phyloP scores from a whole-genome alignment of 2,113 vertebrate species.

The Leucopsar rothschildi region DNA sequence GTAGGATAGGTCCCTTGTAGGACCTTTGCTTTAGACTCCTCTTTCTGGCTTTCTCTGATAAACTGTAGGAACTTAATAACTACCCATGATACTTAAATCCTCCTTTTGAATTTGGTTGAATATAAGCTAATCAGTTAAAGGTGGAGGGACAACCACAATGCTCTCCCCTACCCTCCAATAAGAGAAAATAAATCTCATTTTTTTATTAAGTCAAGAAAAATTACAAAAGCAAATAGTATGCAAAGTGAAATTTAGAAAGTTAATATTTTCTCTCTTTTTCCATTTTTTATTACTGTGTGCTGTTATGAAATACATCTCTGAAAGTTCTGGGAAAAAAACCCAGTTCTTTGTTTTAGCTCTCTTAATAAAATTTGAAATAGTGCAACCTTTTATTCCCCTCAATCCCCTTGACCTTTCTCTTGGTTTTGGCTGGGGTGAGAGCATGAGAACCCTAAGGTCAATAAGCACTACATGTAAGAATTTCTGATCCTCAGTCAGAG shows the following conservation, averaged over 20 bases:
- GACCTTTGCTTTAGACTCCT: neutral
- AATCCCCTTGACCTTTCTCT: neutral
- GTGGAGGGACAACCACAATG: neutral
- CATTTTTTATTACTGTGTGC: neutral
- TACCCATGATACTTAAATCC: neutral
- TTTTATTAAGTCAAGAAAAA: neutral
- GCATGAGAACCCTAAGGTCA: neutral
- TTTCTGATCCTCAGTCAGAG: neutral
- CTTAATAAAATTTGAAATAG: neutral
- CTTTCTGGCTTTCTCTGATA: neutral
- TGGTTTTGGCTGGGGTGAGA: neutral
- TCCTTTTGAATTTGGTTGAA: neutral
- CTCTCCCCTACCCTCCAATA: accelerated
- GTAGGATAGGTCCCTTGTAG: neutral
- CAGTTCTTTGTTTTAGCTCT: neutral
- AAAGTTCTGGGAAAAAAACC: neutral
- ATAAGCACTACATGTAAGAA: neutral
- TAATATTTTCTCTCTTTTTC: neutral
- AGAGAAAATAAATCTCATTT: neutral
- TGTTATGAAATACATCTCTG: neutral
- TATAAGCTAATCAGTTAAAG: neutral
- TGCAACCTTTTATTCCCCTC: neutral
- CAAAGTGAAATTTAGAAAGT: neutral
- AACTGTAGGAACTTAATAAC: neutral
- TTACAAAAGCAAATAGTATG: neutral